Conservation (phyloP, 2,797 vertebrate species). For the Crossoptilon crossoptilon region DNA sequence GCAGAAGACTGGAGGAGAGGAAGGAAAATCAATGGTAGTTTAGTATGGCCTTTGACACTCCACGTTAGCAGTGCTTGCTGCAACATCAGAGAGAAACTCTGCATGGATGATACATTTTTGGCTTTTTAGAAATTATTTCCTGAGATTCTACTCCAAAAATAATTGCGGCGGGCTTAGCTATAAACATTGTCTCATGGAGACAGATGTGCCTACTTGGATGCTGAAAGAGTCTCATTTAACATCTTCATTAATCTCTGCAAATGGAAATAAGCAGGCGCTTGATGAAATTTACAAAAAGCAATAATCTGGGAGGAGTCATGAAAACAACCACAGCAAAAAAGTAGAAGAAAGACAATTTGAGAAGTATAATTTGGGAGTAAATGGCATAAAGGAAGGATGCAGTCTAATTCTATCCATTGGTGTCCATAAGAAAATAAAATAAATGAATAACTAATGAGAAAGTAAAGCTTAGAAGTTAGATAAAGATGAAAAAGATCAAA, state of each 20-base stretch:
- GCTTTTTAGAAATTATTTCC: slow-evolving; percentile 52
- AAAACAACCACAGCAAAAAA: slow-evolving; percentile 37
- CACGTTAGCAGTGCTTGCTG: background rate
- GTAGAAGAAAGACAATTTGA: background rate
- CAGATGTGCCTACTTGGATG: slow-evolving; percentile 54
- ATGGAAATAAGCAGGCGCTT: slow-evolving; percentile 28
- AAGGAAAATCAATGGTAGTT: background rate
- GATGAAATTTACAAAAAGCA: slow-evolving; percentile 59
- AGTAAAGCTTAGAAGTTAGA: background rate
- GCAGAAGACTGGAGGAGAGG: background rate
- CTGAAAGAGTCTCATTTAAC: slow-evolving; percentile 33
- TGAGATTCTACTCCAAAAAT: slow-evolving; percentile 50
- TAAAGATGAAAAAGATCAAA: background rate
- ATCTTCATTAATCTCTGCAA: slow-evolving; percentile 40
- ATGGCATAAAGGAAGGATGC: background rate
- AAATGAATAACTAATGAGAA: background rate
- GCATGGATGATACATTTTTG: background rate
- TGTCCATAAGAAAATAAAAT: background rate
- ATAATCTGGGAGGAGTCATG: slow-evolving; percentile 45
- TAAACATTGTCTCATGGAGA: slow-evolving; percentile 55
- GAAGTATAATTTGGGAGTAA: background rate
- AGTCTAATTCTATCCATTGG: background rate
- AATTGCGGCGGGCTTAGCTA: background rate
- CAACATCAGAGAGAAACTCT: background rate
- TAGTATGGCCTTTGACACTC: background rate